Evolutionary conservation across 2,888 invertebrate genomes (phyloP), one percentile per base, ranked within the genome.

Genomic region (Entomobrya proxima): DNA sequence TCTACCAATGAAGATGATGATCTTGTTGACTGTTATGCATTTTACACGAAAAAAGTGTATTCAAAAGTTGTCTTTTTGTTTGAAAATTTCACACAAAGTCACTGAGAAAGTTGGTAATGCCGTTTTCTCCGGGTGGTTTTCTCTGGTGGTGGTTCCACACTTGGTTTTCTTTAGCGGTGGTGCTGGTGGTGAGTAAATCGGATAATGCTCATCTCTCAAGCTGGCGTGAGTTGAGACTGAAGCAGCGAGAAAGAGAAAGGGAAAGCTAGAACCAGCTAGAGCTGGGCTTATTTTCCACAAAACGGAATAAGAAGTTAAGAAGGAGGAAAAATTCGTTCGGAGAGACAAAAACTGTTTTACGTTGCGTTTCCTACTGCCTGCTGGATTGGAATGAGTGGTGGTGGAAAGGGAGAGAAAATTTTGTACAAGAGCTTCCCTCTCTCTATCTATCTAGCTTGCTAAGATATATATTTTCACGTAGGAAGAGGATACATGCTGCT

Each of bases 151-250:
- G 44, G 9, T 40, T 40, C 15, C 44, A 40, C 44, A 15, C 44
- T 61, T 75, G 75, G 50, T 75, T 32, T 32, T 75, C 2, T 52
- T 52, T 52, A 24, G 6, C 21, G 44, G 5, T 55, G 40, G 44
- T 40, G 77, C n/a, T 77, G 77, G 58, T 58, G 58, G 61, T 61
- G 52, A 77, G 55, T 52, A 80, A 80, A 80, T 80, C 80, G 69
- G 80, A 80, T 80, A 80, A 80, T 80, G 80, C 55, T 80, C 80
- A 52, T 72, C 80, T 80, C 80, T n/a, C n/a, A n/a, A 72, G 52
- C 80, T 72, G 40, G 80, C 24, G 69, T 80, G 69, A 69, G 72
- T 37, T 52, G 40, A 69, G 80, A 80, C 80, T 80, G 80, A 72
- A 80, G 50, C 50, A 67, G 78, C 44, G 78, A 78, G 76, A 37